Evolutionary conservation across 2,888 invertebrate genomes (phyloP).

Genomic region (Notodonta dromedarius): DNA sequence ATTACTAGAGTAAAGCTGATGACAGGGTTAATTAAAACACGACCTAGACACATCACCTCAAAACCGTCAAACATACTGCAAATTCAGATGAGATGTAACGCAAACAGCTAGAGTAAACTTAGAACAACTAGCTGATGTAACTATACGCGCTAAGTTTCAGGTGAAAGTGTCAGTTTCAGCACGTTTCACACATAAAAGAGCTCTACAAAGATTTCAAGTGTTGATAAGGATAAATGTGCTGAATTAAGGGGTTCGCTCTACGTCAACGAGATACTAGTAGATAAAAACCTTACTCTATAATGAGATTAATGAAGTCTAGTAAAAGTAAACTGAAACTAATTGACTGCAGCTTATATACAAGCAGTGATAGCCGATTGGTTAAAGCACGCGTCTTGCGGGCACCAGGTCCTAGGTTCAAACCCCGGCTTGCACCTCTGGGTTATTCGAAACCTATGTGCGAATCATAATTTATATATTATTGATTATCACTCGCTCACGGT

Average conservation of each 20-base stretch:
- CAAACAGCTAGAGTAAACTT: conserved; percentile 4
- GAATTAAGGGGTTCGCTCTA: conserved; percentile 29
- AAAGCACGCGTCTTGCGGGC: too few relatives aligned
- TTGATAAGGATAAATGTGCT: conserved; percentile 36
- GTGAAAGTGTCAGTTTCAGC: conserved; percentile 25
- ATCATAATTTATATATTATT: too few relatives aligned
- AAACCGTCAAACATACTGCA: background rate
- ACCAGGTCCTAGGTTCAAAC: too few relatives aligned
- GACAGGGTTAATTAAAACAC: too few relatives aligned
- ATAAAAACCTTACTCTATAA: conserved; percentile 15
- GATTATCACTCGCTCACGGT: too few relatives aligned
- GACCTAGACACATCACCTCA: background rate
- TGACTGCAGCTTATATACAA: too few relatives aligned
- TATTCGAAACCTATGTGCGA: too few relatives aligned
- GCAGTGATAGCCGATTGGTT: too few relatives aligned
- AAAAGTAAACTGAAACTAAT: too few relatives aligned
- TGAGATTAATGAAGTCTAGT: conserved; percentile 5
- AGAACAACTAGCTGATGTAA: conserved; percentile 11
- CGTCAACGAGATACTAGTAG: conserved; percentile 13
- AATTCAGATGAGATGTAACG: background rate
- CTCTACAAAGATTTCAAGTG: conserved; percentile 26
- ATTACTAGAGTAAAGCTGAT: too few relatives aligned
- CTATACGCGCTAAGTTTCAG: conserved; percentile 12
- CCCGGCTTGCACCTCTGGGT: too few relatives aligned
- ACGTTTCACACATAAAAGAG: conserved; percentile 42